Conservation (phyloP, 1,140 invertebrate species). For the Phymorhynchus buccinoides region DNA sequence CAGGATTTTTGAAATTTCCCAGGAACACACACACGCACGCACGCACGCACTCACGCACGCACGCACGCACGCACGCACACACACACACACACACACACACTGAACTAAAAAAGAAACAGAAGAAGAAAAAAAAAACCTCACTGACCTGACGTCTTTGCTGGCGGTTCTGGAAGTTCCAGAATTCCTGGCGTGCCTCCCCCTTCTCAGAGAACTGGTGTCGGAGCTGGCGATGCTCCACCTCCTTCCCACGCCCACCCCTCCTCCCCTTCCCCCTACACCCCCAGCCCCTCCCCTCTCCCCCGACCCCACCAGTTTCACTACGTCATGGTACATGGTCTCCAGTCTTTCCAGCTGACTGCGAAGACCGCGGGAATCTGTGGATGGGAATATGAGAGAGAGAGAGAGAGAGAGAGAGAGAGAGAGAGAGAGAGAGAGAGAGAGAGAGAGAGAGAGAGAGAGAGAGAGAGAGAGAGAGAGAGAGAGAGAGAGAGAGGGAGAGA, state of each 20-base stretch:
- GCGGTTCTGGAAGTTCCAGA: conserved; percentile 20
- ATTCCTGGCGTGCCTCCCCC: conserved; percentile 35
- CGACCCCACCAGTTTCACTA: conserved; percentile 85
- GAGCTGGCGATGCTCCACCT: conserved; percentile 67
- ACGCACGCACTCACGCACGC: too few relatives aligned
- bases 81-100: too few relatives aligned
- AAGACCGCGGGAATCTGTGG: conserved; percentile 34
- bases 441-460: too few relatives aligned
- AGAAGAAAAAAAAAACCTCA: too few relatives aligned
- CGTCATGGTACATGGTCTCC: conserved; percentile 90
- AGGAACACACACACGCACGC: too few relatives aligned
- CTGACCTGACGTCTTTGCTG: neutral
- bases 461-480: too few relatives aligned
- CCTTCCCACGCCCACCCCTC: conserved; percentile 38
- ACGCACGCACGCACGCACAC: too few relatives aligned
- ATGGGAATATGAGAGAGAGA: neutral
- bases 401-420: neutral
- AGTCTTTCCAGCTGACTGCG: conserved; percentile 85
- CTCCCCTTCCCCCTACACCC: conserved; percentile 38
- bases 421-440: too few relatives aligned
- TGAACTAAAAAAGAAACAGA: too few relatives aligned
- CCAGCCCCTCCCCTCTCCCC: conserved; percentile 38
- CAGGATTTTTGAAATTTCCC: too few relatives aligned
- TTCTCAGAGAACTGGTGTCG: conserved; percentile 61
- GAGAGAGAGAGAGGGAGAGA: too few relatives aligned